phyloP scores from a whole-genome alignment of 2,888 invertebrate species.

The Polyploca ridens region DNA sequence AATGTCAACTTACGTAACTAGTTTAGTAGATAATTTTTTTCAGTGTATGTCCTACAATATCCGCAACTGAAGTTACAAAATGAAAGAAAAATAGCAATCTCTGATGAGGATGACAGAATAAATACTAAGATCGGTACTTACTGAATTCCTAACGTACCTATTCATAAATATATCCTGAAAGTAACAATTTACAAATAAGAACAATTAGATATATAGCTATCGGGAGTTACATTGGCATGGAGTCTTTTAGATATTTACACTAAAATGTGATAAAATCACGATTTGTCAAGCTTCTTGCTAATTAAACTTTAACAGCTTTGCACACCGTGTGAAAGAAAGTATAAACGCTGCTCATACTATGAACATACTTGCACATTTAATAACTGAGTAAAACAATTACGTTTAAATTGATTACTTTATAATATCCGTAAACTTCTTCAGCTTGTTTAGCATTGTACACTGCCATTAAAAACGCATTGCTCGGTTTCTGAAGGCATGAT shows the following conservation, averaged over 20 bases:
- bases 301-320: not conserved
- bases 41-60: too few relatives aligned
- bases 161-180: too few relatives aligned
- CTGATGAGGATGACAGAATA: not conserved
- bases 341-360: not conserved
- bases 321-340: conserved; percentile 6
- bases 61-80: too few relatives aligned
- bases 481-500: conserved; percentile 9
- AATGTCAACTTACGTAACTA: too few relatives aligned
- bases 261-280: not conserved
- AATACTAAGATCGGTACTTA: too few relatives aligned
- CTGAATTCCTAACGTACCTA: too few relatives aligned
- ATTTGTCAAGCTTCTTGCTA: not conserved
- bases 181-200: too few relatives aligned
- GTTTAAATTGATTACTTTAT: conserved; percentile 9
- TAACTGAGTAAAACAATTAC: conserved; percentile 1
- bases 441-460: conserved; percentile 3
- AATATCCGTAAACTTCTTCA: not conserved
- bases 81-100: too few relatives aligned
- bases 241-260: not conserved
- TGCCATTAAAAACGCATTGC: conserved; percentile 8
- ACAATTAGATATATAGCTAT: too few relatives aligned
- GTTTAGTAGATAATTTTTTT: too few relatives aligned
- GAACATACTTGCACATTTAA: not conserved
- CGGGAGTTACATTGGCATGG: not conserved